Evolutionary conservation across 2,113 vertebrate genomes (phyloP).

Genomic region (Poicephalus meyeri): DNA sequence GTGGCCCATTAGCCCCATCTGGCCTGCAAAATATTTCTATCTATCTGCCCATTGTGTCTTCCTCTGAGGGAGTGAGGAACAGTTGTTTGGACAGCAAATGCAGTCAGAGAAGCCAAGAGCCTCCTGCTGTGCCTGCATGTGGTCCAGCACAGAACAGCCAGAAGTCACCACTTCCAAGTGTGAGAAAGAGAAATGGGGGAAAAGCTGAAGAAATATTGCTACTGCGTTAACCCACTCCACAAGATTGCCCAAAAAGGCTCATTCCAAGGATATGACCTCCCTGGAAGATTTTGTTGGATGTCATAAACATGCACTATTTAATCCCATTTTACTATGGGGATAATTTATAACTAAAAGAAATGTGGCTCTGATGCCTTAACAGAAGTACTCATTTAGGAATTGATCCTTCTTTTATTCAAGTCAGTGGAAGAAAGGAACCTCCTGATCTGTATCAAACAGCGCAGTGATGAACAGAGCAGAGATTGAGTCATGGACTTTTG

Average conservation of each 20-base stretch:
- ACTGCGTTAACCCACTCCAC: not conserved
- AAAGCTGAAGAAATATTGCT: not conserved
- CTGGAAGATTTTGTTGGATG: not conserved
- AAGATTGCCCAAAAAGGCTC: not conserved
- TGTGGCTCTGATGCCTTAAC: not conserved
- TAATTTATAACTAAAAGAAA: not conserved
- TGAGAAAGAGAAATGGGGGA: not conserved
- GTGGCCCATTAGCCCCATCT: conserved; percentile 43
- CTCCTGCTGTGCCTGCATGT: conserved; percentile 45
- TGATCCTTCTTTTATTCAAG: not conserved
- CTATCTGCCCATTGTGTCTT: not conserved
- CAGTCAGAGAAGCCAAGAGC: conserved; percentile 21
- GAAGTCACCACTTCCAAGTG: conserved; percentile 4
- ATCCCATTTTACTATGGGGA: not conserved
- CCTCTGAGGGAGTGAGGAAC: not conserved
- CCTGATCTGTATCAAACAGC: not conserved
- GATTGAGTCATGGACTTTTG: not conserved
- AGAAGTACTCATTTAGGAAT: not conserved
- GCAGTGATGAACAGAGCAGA: not conserved
- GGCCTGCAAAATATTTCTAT: conserved; percentile 15
- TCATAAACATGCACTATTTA: not conserved
- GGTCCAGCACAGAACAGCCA: conserved; percentile 25
- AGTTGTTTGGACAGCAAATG: conserved; percentile 37
- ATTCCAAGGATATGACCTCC: not conserved
- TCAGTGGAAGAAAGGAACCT: not conserved